These are phyloP conservation scores for Leptosomus discolor DNA, from an alignment of 2,113 vertebrate genomes.

Conservation along the genomic window DNA sequence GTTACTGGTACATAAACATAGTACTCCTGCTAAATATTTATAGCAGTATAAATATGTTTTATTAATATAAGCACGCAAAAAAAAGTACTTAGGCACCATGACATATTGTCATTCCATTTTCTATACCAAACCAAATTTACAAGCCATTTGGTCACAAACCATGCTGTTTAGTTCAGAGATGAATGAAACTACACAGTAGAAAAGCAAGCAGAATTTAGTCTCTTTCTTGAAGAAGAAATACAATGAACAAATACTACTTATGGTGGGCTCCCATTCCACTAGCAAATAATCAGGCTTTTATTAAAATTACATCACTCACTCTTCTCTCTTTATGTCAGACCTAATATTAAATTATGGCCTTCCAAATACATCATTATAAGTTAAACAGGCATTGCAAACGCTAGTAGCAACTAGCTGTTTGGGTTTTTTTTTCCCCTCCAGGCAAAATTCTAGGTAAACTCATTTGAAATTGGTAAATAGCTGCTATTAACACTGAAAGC, in stretches of 20 bases:
- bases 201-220: background rate
- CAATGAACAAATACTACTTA: background rate
- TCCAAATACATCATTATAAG: background rate
- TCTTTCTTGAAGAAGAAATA: background rate
- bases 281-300: conserved; percentile 1
- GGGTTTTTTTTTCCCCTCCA: background rate
- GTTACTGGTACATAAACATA: background rate
- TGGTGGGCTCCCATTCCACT: background rate
- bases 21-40: background rate
- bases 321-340: background rate
- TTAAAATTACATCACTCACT: background rate
- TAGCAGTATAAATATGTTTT: background rate
- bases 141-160: background rate
- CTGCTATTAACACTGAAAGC: background rate
- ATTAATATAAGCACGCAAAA: background rate
- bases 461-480: background rate
- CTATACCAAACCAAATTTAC: background rate
- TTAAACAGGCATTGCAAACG: background rate
- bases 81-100: background rate
- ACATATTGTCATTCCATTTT: background rate
- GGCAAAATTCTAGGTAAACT: background rate
- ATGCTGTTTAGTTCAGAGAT: background rate
- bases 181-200: background rate
- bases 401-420: background rate
- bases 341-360: background rate